Evolutionary conservation across 2,797 vertebrate genomes (phyloP).

Genomic region (Trichosurus vulpecula): DNA sequence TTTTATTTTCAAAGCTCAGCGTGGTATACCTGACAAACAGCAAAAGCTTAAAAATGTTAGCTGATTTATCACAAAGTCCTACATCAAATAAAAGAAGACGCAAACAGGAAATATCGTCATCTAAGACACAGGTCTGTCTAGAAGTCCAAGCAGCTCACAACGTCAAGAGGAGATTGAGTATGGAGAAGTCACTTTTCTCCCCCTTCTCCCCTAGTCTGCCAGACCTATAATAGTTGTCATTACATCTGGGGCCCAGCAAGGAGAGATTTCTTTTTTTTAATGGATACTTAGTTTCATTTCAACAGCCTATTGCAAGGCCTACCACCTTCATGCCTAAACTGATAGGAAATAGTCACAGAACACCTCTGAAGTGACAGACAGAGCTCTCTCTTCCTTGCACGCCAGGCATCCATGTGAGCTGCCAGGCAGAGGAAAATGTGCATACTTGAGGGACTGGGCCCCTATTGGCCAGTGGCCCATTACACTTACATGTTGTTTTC

Average conservation of each 20-base stretch:
- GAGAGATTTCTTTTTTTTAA: neutral
- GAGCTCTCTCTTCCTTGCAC: neutral
- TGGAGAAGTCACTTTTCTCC: neutral
- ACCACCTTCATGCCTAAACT: neutral
- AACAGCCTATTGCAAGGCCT: neutral
- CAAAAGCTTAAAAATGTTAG: neutral
- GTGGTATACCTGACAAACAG: neutral
- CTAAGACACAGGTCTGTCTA: neutral
- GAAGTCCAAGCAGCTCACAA: neutral
- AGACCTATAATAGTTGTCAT: neutral
- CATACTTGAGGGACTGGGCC: neutral
- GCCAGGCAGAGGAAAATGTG: neutral
- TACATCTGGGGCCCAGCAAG: neutral
- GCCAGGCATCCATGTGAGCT: neutral
- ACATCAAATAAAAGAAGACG: neutral
- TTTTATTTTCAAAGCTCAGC: neutral
- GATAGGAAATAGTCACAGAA: neutral
- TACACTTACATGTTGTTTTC: neutral
- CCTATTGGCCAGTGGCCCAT: neutral
- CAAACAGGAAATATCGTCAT: neutral
- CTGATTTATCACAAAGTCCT: neutral
- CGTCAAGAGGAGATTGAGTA: neutral
- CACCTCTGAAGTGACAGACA: neutral
- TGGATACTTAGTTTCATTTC: neutral
- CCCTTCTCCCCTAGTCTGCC: neutral